phyloP scores from a whole-genome alignment of 2,888 invertebrate species.

The Pseudococcus viburni region DNA sequence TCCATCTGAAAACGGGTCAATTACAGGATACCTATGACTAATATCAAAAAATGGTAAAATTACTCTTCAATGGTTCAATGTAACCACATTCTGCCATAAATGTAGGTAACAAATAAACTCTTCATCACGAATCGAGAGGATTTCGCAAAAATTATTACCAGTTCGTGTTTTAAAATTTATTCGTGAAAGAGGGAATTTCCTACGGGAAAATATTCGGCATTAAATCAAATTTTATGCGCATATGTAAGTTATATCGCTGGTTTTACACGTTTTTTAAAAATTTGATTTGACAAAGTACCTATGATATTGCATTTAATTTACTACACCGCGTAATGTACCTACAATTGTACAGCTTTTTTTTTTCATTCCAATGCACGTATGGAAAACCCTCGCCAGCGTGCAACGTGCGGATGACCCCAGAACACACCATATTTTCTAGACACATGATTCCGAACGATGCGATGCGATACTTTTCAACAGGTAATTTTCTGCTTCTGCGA shows the following conservation, averaged over 20 bases:
- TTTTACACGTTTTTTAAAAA: neutral
- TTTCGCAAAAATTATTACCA: neutral
- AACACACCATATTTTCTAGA: neutral
- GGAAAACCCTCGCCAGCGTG: neutral
- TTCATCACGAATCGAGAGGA: neutral
- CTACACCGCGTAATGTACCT: no score
- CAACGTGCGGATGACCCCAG: neutral
- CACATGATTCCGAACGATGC: constrained; percentile 20
- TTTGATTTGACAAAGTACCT: neutral
- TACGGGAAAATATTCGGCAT: neutral
- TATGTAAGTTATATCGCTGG: no score
- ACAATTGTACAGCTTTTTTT: no score
- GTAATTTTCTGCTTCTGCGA: constrained; percentile 38
- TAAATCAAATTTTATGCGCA: neutral
- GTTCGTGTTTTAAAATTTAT: neutral
- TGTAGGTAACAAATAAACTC: neutral
- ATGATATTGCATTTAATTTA: neutral
- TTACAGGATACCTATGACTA: no score
- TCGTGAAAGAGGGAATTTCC: neutral
- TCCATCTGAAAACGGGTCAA: no score
- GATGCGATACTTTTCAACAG: constrained; percentile 23
- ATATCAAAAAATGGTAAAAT: no score
- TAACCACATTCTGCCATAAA: neutral
- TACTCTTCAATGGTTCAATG: neutral
- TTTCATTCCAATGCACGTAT: neutral